Percentiles rank a stretch among this genome's conserved stretches.
Conservation (phyloP, 2,797 vertebrate genomes). For the Nyctibius grandis region DNA sequence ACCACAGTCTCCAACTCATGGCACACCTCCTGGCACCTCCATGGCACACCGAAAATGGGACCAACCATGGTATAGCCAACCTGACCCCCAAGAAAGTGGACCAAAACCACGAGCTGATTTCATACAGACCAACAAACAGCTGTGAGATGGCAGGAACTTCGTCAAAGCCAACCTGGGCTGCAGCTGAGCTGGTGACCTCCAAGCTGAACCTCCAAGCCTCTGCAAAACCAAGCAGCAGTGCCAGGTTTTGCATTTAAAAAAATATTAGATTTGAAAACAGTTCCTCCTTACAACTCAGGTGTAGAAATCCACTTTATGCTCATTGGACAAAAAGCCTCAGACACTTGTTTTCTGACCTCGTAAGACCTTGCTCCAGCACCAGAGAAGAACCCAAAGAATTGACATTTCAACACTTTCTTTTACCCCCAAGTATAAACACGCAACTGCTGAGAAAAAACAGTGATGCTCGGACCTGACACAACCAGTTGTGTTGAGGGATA, state of each 20-base stretch:
- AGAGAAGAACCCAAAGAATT: neutral
- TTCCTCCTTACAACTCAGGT: neutral
- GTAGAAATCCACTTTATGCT: neutral
- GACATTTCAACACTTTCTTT: conserved; percentile 10
- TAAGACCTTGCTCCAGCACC: neutral
- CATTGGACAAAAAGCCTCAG: neutral
- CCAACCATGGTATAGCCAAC: neutral
- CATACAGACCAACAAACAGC: neutral
- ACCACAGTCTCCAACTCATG: neutral
- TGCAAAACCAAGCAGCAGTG: neutral
- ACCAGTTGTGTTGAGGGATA: neutral
- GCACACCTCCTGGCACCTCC: neutral
- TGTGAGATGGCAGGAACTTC: neutral
- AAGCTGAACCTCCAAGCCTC: neutral
- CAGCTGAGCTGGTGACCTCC: neutral
- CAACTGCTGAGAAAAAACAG: conserved; percentile 30
- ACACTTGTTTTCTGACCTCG: neutral
- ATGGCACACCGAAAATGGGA: neutral
- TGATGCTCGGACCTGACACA: conserved; percentile 34
- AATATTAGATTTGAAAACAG: neutral
- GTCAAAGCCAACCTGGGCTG: neutral
- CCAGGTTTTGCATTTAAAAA: neutral
- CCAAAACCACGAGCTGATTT: neutral
- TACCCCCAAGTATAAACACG: neutral
- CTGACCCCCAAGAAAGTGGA: neutral